Conservation (phyloP, 2,888 invertebrate genomes). For the Neoitamus cyanurus region DNA sequence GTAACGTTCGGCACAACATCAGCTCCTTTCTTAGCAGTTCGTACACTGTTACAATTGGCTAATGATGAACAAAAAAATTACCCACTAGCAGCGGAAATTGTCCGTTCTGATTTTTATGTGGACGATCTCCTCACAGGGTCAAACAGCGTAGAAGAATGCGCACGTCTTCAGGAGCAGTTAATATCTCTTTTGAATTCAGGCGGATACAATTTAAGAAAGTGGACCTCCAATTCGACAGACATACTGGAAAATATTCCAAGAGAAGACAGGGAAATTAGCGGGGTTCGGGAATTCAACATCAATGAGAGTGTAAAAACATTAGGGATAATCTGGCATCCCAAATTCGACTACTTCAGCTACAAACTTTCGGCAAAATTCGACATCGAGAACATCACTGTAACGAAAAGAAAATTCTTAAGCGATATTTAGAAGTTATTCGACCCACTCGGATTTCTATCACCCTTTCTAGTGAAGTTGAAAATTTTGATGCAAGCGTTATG, state of each 20-base stretch:
- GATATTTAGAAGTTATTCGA: constrained; percentile 18
- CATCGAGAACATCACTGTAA: neutral
- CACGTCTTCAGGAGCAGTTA: no score
- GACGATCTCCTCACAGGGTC: constrained; percentile 8
- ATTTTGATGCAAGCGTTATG: constrained; percentile 45
- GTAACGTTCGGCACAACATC: neutral
- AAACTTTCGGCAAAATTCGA: neutral
- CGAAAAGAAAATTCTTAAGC: neutral
- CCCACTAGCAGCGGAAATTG: neutral
- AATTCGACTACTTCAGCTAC: neutral
- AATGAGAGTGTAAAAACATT: neutral
- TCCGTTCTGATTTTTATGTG: neutral
- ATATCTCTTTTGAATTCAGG: neutral
- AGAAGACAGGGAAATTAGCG: neutral
- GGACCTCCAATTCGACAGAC: neutral
- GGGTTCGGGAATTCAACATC: neutral
- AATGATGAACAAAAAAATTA: neutral
- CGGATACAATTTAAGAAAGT: neutral
- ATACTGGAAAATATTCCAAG: neutral
- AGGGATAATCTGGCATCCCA: neutral
- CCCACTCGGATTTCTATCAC: constrained; percentile 38
- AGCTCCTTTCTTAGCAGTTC: neutral
- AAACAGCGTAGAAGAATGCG: neutral
- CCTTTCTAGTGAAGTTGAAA: constrained; percentile 18
- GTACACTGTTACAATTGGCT: neutral